Conservation (phyloP, 2,797 vertebrate species). For the Lacerta bilineata region DNA sequence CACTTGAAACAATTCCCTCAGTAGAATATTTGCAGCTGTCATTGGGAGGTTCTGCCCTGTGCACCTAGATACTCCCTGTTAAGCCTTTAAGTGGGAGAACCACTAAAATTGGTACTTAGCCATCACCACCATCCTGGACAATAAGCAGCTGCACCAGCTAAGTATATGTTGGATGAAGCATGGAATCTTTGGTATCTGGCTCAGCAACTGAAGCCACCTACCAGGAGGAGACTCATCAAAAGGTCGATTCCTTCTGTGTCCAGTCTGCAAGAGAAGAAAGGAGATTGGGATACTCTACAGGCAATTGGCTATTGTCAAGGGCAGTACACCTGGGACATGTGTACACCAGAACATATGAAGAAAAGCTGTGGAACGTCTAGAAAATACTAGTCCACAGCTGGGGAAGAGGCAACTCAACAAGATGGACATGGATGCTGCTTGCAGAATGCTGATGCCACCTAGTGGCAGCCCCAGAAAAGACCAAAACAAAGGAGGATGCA, state of each 20-base stretch:
- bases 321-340: neutral
- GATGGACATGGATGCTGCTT: neutral
- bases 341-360: neutral
- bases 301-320: neutral
- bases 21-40: neutral
- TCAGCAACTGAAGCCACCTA: conserved; percentile 66
- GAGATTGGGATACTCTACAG: neutral
- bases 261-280: conserved; percentile 81
- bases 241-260: conserved; percentile 93
- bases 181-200: neutral
- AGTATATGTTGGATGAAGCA: neutral
- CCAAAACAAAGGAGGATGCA: neutral
- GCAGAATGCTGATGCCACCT: conserved; percentile 28
- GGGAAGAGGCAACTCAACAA: neutral
- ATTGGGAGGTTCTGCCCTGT: neutral
- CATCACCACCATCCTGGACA: too few relatives aligned
- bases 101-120: neutral
- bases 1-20: neutral
- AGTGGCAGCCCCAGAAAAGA: conserved; percentile 10
- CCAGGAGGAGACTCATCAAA: conserved; percentile 87
- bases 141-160: neutral
- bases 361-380: neutral
- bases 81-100: neutral
- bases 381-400: neutral
- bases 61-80: too few relatives aligned